Evolutionary conservation across 1,140 invertebrate genomes (phyloP), one percentile per base, ranked within the genome.

Genomic region (Paramacrobiotus metropolitanus): DNA sequence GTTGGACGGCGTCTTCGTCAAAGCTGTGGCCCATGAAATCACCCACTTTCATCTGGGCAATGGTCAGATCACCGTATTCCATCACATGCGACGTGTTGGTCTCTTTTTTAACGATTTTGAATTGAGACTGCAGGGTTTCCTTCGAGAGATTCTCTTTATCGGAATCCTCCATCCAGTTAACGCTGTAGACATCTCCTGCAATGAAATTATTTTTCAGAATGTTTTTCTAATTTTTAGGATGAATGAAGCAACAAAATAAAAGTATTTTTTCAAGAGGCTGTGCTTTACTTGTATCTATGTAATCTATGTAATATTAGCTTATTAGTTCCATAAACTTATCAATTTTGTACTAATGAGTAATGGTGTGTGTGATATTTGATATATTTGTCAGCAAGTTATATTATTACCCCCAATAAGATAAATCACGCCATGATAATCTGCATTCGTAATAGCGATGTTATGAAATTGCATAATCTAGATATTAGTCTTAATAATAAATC

Each of bases 141-240:
- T 65, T 63, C 0, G 65, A 64, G 30, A 81, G 65, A 60, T 78
- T 69, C 69, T 80, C 78, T 74, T 71, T 70, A 65, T 82, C 79
- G 21, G 77, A 74, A 71, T 82, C 78, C 69, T 81, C 72, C 76
- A 83, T 78, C 81, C 81, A 83, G 31, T 76, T 79, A n/a, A 81
- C 78, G 67, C 76, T 79, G 68, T 79, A 82, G 1, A 79, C 75
- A 73, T 81, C 79, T 18, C 74, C 30, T 61, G n/a, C 3, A 3
- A 28, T 15, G 18, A n/a, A 31, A 62, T 18, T 18, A 55, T 67
- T 24, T 24, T 66, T 29, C 1, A 68, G 67, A 48, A n/a, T n/a
- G n/a, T n/a, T n/a, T n/a, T n/a, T n/a, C n/a, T n/a, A n/a, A n/a
- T n/a, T n/a, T n/a, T n/a, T n/a, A n/a, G n/a, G n/a, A n/a, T n/a